Evolutionary conservation across 2,888 invertebrate species (phyloP).

Genomic region (Epistrophe grossulariae): DNA sequence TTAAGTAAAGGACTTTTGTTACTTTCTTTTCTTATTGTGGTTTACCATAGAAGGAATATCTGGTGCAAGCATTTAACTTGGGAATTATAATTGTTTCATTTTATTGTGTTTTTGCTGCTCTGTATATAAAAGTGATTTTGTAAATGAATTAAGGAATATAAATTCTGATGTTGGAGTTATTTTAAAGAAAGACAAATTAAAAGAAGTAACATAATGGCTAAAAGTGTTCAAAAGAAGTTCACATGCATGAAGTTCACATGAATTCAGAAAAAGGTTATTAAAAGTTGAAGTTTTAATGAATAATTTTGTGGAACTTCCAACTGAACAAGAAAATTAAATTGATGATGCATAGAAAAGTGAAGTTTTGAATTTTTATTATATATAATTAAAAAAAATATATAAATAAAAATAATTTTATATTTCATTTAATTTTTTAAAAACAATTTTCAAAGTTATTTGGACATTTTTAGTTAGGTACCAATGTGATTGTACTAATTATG

Average conservation of each 20-base stretch:
- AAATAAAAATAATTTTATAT: no score
- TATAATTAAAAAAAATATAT: no score
- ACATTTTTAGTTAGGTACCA: no score
- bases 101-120: slow-evolving; percentile 16
- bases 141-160: slow-evolving; percentile 29
- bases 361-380: no score
- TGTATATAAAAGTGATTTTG: slow-evolving; percentile 33
- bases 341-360: no score
- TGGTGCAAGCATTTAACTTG: slow-evolving; percentile 6
- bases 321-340: no score
- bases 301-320: no score
- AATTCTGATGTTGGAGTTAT: neutral
- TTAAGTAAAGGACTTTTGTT: neutral
- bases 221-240: neutral
- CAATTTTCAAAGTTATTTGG: no score
- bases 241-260: neutral
- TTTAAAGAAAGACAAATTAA: neutral
- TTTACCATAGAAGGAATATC: neutral
- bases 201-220: neutral
- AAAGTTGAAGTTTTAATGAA: no score
- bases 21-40: neutral
- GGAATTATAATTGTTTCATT: slow-evolving; percentile 41
- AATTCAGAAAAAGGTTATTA: neutral
- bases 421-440: no score
- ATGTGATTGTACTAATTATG: no score